phyloP scores from a whole-genome alignment of 2,113 vertebrate species.

The Brienomyrus brachyistius region DNA sequence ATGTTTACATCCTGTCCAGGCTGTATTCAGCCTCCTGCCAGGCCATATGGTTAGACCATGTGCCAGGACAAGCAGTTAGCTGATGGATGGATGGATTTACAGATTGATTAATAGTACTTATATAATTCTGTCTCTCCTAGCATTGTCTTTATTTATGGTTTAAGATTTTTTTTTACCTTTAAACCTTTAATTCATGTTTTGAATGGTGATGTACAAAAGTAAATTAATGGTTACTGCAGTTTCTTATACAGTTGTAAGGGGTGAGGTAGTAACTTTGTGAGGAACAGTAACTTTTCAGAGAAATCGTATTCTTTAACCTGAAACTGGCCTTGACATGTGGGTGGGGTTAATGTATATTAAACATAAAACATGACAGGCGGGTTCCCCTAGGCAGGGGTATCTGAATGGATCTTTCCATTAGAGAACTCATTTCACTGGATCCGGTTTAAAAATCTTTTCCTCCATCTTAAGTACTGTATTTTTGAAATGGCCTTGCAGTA shows the following conservation, averaged over 20 bases:
- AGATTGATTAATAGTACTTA: neutral
- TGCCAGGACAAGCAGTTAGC: neutral
- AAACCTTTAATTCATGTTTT: neutral
- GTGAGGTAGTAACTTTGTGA: too few relatives aligned
- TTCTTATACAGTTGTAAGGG: neutral
- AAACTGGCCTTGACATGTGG: neutral
- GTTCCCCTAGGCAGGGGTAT: neutral
- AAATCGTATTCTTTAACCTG: neutral
- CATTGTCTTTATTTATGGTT: neutral
- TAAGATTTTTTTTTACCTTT: neutral
- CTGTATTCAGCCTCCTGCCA: neutral
- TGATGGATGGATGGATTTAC: neutral
- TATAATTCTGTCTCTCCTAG: neutral
- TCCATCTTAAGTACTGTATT: conserved; percentile 28
- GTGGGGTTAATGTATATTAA: neutral
- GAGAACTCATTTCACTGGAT: conserved; percentile 30
- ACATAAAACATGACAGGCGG: neutral
- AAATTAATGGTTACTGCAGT: neutral
- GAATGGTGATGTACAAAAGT: neutral
- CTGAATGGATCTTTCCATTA: conserved; percentile 1
- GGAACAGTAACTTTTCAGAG: neutral
- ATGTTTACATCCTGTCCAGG: neutral
- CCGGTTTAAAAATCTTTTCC: conserved; percentile 14
- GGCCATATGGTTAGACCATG: neutral
- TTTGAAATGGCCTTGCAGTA: conserved; percentile 35